Percentiles rank a stretch among this genome's conserved stretches.
Conservation (phyloP, 2,888 invertebrate genomes). For the Isoperla grammatica region DNA sequence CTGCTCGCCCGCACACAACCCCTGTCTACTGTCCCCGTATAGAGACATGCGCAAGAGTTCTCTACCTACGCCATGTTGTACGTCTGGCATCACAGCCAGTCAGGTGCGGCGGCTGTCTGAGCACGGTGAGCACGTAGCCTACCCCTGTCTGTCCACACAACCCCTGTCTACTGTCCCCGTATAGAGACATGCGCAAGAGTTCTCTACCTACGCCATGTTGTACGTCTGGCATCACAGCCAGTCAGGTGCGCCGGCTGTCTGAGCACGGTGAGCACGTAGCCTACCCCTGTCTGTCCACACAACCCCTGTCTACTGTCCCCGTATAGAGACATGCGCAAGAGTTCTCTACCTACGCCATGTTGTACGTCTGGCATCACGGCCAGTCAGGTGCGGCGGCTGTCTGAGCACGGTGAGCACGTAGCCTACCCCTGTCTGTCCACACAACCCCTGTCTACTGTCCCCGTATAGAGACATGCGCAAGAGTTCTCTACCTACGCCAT, state of each 20-base stretch:
- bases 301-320: slow-evolving; percentile 72
- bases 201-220: slow-evolving; percentile 81
- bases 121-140: slow-evolving; percentile 50
- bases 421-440: background rate
- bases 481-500: slow-evolving; percentile 77
- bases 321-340: slow-evolving; percentile 54
- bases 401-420: background rate
- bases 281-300: background rate
- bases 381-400: too few relatives aligned
- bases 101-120: slow-evolving; percentile 68
- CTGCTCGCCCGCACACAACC: slow-evolving; percentile 66
- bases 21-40: slow-evolving; percentile 68
- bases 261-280: slow-evolving; percentile 60
- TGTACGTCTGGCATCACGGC: slow-evolving; percentile 50
- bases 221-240: slow-evolving; percentile 75
- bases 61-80: slow-evolving; percentile 76
- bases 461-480: slow-evolving; percentile 60
- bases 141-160: slow-evolving; percentile 42
- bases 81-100: slow-evolving; percentile 72
- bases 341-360: slow-evolving; percentile 37
- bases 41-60: slow-evolving; percentile 64
- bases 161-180: slow-evolving; percentile 74
- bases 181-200: slow-evolving; percentile 59
- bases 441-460: background rate
- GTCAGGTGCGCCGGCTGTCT: slow-evolving; percentile 61